Evolutionary conservation across 2,797 vertebrate species (phyloP).

Genomic region (Periparus ater): DNA sequence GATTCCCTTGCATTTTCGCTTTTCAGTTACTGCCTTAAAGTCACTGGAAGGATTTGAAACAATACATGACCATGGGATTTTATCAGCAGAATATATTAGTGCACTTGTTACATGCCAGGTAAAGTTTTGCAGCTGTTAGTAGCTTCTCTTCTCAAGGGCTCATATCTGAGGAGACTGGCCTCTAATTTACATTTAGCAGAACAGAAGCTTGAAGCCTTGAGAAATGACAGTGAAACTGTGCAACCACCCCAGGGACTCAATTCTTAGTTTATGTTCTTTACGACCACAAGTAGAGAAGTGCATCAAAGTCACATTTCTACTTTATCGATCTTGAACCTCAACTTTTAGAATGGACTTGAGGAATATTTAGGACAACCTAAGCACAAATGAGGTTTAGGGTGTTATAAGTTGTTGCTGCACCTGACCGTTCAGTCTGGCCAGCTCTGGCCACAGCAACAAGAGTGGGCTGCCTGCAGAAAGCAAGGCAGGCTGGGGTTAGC

Average conservation of each 20-base stretch:
- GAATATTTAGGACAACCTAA: neutral
- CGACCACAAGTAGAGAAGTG: neutral
- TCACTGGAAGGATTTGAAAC: neutral
- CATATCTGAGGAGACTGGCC: neutral
- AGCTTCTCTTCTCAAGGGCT: neutral
- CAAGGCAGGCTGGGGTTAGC: too few species aligned
- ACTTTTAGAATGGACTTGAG: neutral
- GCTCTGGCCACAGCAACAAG: too few species aligned
- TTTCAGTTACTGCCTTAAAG: slow-evolving; percentile 22
- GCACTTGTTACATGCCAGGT: neutral
- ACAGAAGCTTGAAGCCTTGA: neutral
- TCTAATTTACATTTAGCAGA: neutral
- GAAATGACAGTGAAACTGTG: neutral
- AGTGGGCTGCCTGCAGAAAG: too few species aligned
- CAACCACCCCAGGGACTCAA: neutral
- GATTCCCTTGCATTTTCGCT: neutral
- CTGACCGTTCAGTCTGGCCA: too few species aligned
- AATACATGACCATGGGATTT: neutral
- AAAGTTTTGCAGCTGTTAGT: neutral
- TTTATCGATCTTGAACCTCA: neutral
- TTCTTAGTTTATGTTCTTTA: neutral
- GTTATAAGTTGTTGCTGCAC: neutral
- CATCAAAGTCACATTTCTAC: neutral
- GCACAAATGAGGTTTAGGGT: neutral
- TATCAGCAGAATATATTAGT: neutral